Percentiles rank a stretch among this genome's conserved stretches.
Conservation (phyloP, 2,888 invertebrate genomes). For the Nezara viridula region DNA sequence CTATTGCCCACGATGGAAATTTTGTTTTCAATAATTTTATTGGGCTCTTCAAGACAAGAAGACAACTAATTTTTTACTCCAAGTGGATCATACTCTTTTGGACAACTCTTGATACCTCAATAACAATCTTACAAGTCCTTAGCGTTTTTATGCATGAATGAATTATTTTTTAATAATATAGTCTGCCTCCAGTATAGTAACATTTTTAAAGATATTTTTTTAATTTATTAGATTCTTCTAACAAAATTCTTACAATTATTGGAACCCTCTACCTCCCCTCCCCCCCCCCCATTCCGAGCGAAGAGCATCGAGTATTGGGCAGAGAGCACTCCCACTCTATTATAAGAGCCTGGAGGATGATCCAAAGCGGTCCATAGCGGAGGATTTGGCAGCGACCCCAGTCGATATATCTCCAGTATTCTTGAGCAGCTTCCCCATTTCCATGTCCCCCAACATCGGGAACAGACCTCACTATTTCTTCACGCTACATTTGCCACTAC, state of each 20-base stretch:
- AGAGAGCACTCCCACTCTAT: not conserved
- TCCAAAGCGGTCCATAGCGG: conserved; percentile 6
- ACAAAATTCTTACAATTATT: not conserved
- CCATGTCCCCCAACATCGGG: conserved; percentile 41
- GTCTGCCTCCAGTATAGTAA: no score
- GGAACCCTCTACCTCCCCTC: not conserved
- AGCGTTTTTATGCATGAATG: no score
- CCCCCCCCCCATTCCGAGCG: no score
- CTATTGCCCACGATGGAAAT: no score
- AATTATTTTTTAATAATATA: no score
- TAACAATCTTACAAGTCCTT: no score
- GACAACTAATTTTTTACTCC: no score
- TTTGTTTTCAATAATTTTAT: no score
- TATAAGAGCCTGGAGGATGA: not conserved
- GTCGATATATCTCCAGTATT: conserved; percentile 37
- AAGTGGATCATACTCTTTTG: no score
- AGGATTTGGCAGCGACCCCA: conserved; percentile 23
- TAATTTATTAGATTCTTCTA: not conserved
- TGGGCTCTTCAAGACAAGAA: no score
- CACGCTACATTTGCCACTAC: conserved; percentile 42
- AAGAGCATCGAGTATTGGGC: not conserved
- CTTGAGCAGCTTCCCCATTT: conserved; percentile 22
- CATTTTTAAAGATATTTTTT: no score
- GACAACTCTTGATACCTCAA: no score
- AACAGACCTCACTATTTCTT: conserved; percentile 45